Percentiles rank a stretch among this genome's conserved stretches.
Conservation (phyloP, 2,888 invertebrate species). For the Balanococcus diminutus region DNA sequence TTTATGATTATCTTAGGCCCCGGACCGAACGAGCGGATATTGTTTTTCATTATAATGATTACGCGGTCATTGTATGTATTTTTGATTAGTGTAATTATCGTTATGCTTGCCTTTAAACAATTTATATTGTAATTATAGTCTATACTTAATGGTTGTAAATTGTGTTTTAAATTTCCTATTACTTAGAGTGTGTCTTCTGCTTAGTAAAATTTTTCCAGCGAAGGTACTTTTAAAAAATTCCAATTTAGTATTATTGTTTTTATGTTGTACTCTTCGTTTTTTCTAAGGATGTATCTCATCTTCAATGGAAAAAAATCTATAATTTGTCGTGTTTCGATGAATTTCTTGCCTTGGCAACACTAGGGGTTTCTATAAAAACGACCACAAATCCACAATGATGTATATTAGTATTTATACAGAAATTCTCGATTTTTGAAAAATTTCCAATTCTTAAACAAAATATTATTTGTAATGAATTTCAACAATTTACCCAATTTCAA, state of each 20-base stretch:
- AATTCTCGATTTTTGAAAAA: no score
- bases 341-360: no score
- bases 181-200: background rate
- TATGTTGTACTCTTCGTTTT: background rate
- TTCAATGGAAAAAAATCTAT: background rate
- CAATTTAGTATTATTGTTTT: background rate
- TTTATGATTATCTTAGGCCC: background rate
- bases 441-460: no score
- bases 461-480: no score
- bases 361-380: no score
- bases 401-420: no score
- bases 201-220: background rate
- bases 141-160: slow-evolving; percentile 7
- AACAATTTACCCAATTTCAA: no score
- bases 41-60: background rate
- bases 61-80: no score
- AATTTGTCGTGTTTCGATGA: background rate
- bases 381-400: no score
- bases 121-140: background rate
- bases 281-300: background rate
- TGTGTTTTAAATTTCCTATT: background rate
- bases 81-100: background rate
- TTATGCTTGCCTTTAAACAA: background rate
- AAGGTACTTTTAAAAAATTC: background rate
- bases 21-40: background rate